A percentile compares a stretch with the other conserved stretches of the same genome.
Evolutionary conservation across 1,140 invertebrate genomes (phyloP).

Genomic region (Portunus trituberculatus): DNA sequence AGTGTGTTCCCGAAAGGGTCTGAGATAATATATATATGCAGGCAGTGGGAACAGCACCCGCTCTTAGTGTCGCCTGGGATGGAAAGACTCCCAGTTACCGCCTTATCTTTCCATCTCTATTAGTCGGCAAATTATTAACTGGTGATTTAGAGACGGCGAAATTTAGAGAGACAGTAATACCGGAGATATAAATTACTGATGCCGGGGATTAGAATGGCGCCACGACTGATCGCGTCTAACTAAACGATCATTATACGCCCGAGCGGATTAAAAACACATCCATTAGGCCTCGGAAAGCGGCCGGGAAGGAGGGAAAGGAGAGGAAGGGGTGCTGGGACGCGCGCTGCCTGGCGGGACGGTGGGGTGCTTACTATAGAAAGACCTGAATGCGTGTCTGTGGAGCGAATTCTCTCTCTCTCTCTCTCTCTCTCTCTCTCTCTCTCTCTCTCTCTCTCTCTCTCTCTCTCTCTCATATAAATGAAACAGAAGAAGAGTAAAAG

Average conservation of each 20-base stretch:
- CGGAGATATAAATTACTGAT: slow-evolving; percentile 15
- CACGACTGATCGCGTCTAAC: too few relatives aligned
- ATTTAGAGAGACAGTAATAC: neutral
- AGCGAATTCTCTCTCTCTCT: neutral
- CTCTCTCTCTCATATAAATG: neutral
- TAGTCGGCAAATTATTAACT: slow-evolving; percentile 51
- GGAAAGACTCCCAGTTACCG: slow-evolving; percentile 41
- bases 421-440: slow-evolving; percentile 47
- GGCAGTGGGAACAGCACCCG: neutral
- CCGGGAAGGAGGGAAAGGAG: neutral
- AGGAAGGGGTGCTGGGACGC: neutral
- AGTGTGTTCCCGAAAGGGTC: neutral
- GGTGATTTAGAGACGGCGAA: slow-evolving; percentile 27
- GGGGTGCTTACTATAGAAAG: too few relatives aligned
- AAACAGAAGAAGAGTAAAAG: neutral
- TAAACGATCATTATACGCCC: neutral
- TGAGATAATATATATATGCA: slow-evolving; percentile 64
- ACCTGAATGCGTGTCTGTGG: too few relatives aligned
- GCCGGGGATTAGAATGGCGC: neutral
- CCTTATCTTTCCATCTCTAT: slow-evolving; percentile 62
- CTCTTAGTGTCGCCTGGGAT: slow-evolving; percentile 22
- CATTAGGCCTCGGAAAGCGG: neutral
- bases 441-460: slow-evolving; percentile 7
- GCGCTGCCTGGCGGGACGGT: too few relatives aligned
- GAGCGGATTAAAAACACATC: slow-evolving; percentile 6